Evolutionary conservation across 2,113 vertebrate genomes (phyloP), one percentile per base, ranked within the genome.

Genomic region (Callipepla californica): DNA sequence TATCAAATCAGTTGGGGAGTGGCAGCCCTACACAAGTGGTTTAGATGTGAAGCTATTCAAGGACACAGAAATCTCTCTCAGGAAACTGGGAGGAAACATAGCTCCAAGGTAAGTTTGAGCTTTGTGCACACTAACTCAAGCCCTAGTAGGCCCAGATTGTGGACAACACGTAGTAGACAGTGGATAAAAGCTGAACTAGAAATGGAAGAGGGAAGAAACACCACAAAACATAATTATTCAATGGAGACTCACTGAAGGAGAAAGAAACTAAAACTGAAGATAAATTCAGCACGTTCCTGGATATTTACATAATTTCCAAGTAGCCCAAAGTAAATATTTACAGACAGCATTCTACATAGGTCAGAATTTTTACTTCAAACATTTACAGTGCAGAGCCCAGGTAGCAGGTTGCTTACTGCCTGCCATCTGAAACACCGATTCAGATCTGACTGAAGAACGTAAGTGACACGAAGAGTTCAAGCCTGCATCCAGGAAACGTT

Each of bases 401-500:
- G 73, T 68, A 65, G 63, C 57, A 66, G 0, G 1, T 14, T 84
- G n/a, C 61, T 80, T 70, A 86, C 7, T 68, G 69, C 45, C n/a
- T 65, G 47, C 2, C 53, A 88, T 10, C 73, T 30, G 45, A 91
- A 92, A 79, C 21, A 75, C 19, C 4, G 28, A 83, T 73, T 91
- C 51, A 80, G 51, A 94, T 91, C 88, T 81, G 80, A 90, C 68
- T 91, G 26, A 68, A 92, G 87, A 89, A 89, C 85, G 86, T n/a
- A 95, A 94, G 92, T 61, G 47, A 91, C 61, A 92, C 70, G 51
- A 83, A 80, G 59, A 92, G 34, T 4, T 83, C 66, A 61, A 81
- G 80, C 76, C n/a, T 83, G 80, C 93, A 96, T 66, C 73, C 94
- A 96, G 96, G 95, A 96, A 95, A 96, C 0, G 4, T 81, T 87